A percentile compares a stretch with the other conserved stretches of the same genome.
Conservation (phyloP, 1,140 invertebrate genomes). For the Mamestra configurata region DNA sequence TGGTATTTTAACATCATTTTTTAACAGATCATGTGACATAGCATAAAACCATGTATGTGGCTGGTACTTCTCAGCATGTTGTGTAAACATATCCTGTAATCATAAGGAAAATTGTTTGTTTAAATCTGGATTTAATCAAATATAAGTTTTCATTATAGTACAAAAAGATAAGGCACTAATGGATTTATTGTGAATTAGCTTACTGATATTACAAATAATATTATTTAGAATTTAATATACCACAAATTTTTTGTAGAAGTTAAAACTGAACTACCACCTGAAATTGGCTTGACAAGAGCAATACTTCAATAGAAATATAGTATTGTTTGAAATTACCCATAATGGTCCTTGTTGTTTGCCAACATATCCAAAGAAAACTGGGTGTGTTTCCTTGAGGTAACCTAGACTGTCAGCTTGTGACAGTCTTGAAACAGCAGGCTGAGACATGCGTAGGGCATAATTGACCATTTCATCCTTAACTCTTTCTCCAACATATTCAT, state of each 20-base stretch:
- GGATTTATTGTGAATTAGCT: too few species aligned
- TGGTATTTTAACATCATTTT: slow-evolving; percentile 90
- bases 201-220: too few species aligned
- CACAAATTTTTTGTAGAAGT: too few species aligned
- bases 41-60: slow-evolving; percentile 96
- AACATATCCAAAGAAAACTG: slow-evolving; percentile 96
- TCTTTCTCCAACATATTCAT: slow-evolving; percentile 96
- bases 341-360: slow-evolving; percentile 92
- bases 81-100: slow-evolving; percentile 92
- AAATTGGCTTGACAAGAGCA: too few species aligned
- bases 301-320: too few species aligned
- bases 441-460: slow-evolving; percentile 96
- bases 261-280: too few species aligned
- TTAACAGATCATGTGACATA: slow-evolving; percentile 90
- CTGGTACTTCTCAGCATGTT: slow-evolving; percentile 93
- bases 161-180: too few species aligned
- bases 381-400: slow-evolving; percentile 91
- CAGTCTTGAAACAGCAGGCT: slow-evolving; percentile 94
- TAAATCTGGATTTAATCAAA: too few species aligned
- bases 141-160: too few species aligned
- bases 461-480: slow-evolving; percentile 97
- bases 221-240: too few species aligned
- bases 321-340: slow-evolving; percentile 89
- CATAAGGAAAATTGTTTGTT: not conserved
- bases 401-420: slow-evolving; percentile 93